A percentile compares a stretch with the other conserved stretches of the same genome.
These are phyloP conservation scores for Astreopora myriophthalma DNA, from an alignment of 64 coral and sea anemone species.

Conservation along the genomic window DNA sequence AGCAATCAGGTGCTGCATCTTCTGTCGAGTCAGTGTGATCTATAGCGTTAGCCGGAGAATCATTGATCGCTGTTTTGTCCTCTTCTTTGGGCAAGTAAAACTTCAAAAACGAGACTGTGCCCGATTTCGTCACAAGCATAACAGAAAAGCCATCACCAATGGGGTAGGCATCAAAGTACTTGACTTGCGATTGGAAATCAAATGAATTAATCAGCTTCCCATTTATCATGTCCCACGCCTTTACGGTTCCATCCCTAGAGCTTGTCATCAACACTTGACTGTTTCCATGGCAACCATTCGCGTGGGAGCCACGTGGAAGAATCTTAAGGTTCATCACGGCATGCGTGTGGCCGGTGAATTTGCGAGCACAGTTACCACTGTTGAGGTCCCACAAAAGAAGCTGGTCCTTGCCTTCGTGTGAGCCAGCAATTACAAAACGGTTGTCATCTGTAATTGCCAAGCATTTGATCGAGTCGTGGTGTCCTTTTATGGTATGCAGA, in stretches of 20 bases:
- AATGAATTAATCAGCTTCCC: conserved; percentile 71
- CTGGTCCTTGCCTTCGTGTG: conserved; percentile 76
- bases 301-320: background rate
- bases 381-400: conserved; percentile 77
- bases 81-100: conserved; percentile 28
- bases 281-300: background rate
- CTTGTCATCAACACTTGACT: conserved; percentile 66
- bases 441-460: conserved; percentile 67
- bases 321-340: conserved; percentile 79
- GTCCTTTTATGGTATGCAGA: conserved; percentile 44
- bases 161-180: conserved; percentile 55
- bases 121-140: conserved; percentile 81
- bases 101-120: conserved; percentile 75
- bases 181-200: conserved; percentile 91
- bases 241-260: conserved; percentile 87
- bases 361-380: conserved; percentile 42
- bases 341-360: conserved; percentile 70
- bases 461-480: conserved; percentile 73
- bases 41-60: background rate
- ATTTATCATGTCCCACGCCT: conserved; percentile 68
- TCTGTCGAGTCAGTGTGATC: background rate
- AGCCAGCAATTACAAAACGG: conserved; percentile 71
- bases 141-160: conserved; percentile 40
- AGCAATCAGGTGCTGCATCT: background rate
- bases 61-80: background rate